Percentiles rank a stretch among this genome's conserved stretches.
Conservation (phyloP, 2,888 invertebrate species). For the Synergus umbraculus region DNA sequence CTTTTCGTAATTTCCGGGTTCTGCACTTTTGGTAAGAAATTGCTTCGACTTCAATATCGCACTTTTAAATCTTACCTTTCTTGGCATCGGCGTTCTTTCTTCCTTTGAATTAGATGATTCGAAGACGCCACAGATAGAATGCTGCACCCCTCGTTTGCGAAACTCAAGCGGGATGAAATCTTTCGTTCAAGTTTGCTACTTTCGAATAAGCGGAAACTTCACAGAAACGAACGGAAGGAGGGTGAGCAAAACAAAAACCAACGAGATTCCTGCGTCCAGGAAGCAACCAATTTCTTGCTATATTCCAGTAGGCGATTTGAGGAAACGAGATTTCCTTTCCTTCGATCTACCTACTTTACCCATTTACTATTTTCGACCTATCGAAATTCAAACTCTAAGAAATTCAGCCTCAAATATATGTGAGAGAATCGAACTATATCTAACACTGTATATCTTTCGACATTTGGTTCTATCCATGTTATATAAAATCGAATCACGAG, state of each 20-base stretch:
- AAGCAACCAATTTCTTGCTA: not conserved
- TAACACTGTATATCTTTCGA: not conserved
- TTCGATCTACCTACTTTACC: conserved; percentile 3
- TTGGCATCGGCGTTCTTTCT: not conserved
- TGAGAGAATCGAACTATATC: not conserved
- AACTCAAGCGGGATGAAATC: not conserved
- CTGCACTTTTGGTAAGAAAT: conserved; percentile 7
- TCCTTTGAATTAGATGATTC: not conserved
- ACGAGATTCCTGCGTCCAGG: not conserved
- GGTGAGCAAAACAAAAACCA: not conserved
- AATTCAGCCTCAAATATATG: not conserved
- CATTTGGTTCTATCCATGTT: not conserved
- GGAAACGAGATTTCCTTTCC: conserved; percentile 8
- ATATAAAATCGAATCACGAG: not conserved
- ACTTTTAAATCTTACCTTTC: not conserved
- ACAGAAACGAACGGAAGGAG: not conserved
- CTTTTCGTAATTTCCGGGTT: not conserved
- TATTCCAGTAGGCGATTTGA: not conserved
- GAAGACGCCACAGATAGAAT: not conserved
- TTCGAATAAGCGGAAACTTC: not conserved
- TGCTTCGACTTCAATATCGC: not conserved
- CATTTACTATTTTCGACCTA: not conserved
- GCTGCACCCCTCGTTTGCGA: not conserved
- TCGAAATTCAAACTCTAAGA: not conserved
- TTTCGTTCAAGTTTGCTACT: not conserved